Conservation (phyloP, 2,888 invertebrate species). For the Frankliniella intonsa region DNA sequence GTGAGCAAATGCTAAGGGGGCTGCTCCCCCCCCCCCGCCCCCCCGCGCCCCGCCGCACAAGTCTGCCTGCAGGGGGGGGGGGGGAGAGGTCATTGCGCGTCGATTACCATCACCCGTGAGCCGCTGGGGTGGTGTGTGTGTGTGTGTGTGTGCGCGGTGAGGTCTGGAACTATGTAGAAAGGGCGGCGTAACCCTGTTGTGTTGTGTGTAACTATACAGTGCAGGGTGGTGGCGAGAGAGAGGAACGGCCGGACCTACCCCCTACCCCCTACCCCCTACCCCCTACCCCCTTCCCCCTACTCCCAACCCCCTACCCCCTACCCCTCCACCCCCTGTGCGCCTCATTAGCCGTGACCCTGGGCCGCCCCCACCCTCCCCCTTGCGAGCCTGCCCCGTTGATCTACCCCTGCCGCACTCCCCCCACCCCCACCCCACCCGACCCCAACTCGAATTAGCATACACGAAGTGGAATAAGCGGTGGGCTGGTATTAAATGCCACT, state of each 20-base stretch:
- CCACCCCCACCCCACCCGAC: not conserved
- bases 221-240: no score
- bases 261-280: not conserved
- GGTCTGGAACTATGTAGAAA: no score
- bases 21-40: not conserved
- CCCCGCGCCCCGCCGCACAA: not conserved
- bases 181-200: no score
- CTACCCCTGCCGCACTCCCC: not conserved
- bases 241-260: no score
- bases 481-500: not conserved
- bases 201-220: no score
- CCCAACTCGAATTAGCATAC: not conserved
- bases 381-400: no score
- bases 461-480: constrained; percentile 18
- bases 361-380: not conserved
- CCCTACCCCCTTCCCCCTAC: not conserved
- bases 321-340: not conserved
- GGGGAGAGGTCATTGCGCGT: no score
- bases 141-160: no score
- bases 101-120: no score
- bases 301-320: not conserved
- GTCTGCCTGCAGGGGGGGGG: not conserved
- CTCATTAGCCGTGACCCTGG: constrained; percentile 16
- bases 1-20: not conserved
- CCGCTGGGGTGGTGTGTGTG: no score